A percentile compares a stretch with the other conserved stretches of the same genome.
These are phyloP conservation scores for Acanthosepion esculentum DNA, from an alignment of 2,888 invertebrate species.

Conservation along the genomic window DNA sequence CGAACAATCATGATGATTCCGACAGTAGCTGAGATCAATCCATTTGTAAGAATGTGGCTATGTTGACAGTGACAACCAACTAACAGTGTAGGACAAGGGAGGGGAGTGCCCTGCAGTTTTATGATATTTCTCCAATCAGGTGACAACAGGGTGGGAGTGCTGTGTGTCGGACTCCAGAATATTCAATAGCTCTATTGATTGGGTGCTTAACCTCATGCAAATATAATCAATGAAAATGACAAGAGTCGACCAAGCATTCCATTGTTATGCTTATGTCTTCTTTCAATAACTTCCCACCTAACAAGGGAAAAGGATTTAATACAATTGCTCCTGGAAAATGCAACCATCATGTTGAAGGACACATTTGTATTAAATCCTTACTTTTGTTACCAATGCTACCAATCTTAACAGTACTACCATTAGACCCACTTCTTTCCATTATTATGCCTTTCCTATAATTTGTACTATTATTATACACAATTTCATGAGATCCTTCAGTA, in stretches of 20 bases:
- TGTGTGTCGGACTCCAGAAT: neutral
- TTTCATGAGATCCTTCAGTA: too few species aligned
- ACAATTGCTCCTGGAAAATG: neutral
- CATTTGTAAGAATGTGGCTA: neutral
- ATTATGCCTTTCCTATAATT: neutral
- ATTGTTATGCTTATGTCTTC: conserved; percentile 21
- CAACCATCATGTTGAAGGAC: conserved; percentile 2
- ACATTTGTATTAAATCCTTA: neutral
- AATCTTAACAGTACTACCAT: neutral
- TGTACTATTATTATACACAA: too few species aligned
- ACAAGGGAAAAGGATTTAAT: neutral
- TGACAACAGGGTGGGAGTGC: neutral
- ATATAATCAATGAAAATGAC: conserved; percentile 22
- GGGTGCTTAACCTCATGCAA: conserved; percentile 22
- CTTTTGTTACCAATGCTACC: neutral
- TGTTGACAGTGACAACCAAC: conserved; percentile 33
- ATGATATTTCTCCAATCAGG: neutral
- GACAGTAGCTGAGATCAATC: neutral
- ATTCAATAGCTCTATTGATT: neutral
- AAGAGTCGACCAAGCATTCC: neutral
- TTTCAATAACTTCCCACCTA: neutral
- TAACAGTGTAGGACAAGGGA: neutral
- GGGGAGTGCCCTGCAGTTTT: neutral
- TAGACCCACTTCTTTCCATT: neutral
- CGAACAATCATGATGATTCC: neutral